Percentiles rank a stretch among this genome's conserved stretches.
phyloP scores from a whole-genome alignment of 1,140 invertebrate species.

The Drosophila santomea region DNA sequence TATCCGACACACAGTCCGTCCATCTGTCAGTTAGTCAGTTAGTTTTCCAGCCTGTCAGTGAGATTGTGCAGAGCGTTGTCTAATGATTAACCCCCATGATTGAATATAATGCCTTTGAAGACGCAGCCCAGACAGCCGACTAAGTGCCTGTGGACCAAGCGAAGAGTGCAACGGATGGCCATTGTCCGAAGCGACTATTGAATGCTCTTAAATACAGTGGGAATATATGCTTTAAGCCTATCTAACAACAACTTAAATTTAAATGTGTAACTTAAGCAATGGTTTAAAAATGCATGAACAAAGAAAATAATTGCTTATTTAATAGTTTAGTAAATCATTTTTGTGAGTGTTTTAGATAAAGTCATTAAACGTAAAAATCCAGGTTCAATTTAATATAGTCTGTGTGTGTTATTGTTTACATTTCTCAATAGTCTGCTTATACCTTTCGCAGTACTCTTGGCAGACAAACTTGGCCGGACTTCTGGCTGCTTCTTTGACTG shows the following conservation, averaged over 20 bases:
- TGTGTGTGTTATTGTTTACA: background rate
- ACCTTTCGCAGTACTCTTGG: conserved; percentile 17
- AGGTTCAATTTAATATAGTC: background rate
- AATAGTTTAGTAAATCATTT: background rate
- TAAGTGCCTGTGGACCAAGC: conserved; percentile 38
- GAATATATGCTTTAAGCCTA: background rate
- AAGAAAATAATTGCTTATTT: background rate
- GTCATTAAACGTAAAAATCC: too few relatives aligned
- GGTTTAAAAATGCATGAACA: too few relatives aligned
- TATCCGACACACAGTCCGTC: conserved; percentile 22
- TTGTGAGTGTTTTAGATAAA: background rate
- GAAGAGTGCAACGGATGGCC: conserved; percentile 37
- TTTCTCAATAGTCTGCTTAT: conserved; percentile 25
- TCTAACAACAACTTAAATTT: background rate
- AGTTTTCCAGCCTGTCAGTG: conserved; percentile 22
- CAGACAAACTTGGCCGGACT: conserved; percentile 54
- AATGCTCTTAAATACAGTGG: conserved; percentile 24
- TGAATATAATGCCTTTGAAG: conserved; percentile 65
- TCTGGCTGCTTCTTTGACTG: conserved; percentile 45
- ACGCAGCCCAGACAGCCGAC: conserved; percentile 51
- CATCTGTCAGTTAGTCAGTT: conserved; percentile 24
- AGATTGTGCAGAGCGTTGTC: conserved; percentile 40
- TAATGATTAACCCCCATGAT: conserved; percentile 71
- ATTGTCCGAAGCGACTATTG: background rate
- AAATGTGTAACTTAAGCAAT: too few relatives aligned